Conservation (phyloP, 2,797 vertebrate species). For the Thaleichthys pacificus region DNA sequence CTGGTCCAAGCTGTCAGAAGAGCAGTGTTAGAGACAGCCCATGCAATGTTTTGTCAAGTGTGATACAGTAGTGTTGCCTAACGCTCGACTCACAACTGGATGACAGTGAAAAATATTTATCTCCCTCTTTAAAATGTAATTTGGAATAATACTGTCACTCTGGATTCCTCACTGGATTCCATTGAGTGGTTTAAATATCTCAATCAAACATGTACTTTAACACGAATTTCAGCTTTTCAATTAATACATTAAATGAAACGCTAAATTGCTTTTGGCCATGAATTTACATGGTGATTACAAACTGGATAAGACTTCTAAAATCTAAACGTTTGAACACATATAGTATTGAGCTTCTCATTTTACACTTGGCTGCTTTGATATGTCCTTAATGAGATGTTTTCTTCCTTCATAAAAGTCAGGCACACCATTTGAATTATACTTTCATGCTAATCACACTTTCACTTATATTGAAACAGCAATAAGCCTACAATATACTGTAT, state of each 20-base stretch:
- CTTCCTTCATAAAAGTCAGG: too few relatives aligned
- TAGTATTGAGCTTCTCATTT: neutral
- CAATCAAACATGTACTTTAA: neutral
- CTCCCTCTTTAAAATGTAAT: too few relatives aligned
- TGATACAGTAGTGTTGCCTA: conserved; percentile 7
- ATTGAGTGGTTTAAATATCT: neutral
- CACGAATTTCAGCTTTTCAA: too few relatives aligned
- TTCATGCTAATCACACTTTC: too few relatives aligned
- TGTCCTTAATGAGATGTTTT: too few relatives aligned
- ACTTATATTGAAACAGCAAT: neutral
- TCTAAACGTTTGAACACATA: too few relatives aligned
- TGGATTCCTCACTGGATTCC: too few relatives aligned
- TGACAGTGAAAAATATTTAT: conserved; percentile 9
- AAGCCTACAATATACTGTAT: neutral
- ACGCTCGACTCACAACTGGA: conserved; percentile 20
- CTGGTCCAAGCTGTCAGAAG: conserved; percentile 44
- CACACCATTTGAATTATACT: too few relatives aligned
- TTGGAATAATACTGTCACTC: too few relatives aligned
- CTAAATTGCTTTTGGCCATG: too few relatives aligned
- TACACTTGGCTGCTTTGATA: neutral
- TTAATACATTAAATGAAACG: too few relatives aligned
- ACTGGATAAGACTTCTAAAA: neutral
- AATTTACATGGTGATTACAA: too few relatives aligned
- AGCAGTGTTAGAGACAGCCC: conserved; percentile 48
- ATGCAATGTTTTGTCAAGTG: conserved; percentile 33